Base-by-base conservation (phyloP, 2,888 invertebrate genomes). In the Zaprionus lineosus region DNA sequence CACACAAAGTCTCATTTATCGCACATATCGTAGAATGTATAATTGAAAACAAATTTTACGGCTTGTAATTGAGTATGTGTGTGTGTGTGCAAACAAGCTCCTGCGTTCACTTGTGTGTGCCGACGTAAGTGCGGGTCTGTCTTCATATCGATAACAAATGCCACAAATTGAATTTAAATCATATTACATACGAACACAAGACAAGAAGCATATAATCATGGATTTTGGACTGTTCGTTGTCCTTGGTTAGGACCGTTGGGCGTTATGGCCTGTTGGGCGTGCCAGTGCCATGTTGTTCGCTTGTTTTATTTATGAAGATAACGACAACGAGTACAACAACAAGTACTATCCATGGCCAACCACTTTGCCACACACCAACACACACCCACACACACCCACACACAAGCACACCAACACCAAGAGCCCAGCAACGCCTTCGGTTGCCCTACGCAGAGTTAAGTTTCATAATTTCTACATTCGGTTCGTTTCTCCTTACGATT, bases 41-140 rank as follows among this genome's bases (percentile, higher is more conserved):
- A 79, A 84, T 79, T 79, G 84, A 79, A 85, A 79, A 84, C 85
- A 79, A 85, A 79, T 79, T 79, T 79, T 58, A 75, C 81, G 63
- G 81, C 78, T 65, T 83, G 78, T 83, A 79, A 72, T 83, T 72
- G 66, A 57, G 70, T 51, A 50, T 62, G 64, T 76, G 48, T 59
- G 39, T 55, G 48, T 39, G 47, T 18, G 48, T 26, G 16, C 1
- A 33, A n/a, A n/a, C n/a, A n/a, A n/a, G n/a, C n/a, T n/a, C n/a
- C n/a, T n/a, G n/a, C n/a, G n/a, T n/a, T n/a, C n/a, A n/a, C n/a
- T n/a, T n/a, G 51, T 4, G 40, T 24, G 48, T 26, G 21, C 34
- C 37, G 51, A 21, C 34, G 53, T 15, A 59, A 33, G 47, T 36
- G 37, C 37, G 56, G 40, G 52, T 36, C 55, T 72, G 85, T 65